Evolutionary conservation across 2,888 invertebrate genomes (phyloP).

Genomic region (Lasioglossum marginatum): DNA sequence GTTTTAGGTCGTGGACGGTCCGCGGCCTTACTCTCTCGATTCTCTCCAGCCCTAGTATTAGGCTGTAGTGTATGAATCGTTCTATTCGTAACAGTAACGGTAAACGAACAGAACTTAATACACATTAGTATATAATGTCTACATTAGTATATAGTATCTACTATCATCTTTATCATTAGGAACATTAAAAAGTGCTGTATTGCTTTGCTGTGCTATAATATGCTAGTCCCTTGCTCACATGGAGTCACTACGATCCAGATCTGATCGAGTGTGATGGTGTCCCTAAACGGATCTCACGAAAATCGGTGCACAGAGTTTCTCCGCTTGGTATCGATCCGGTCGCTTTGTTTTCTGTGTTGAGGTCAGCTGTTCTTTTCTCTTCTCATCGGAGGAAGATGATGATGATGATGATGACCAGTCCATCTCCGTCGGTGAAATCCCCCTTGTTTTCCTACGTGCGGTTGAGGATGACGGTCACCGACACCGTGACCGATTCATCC

Average conservation of each 20-base stretch:
- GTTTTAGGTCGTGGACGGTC: conserved; percentile 65
- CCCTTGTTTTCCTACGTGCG: background rate
- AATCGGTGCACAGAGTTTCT: background rate
- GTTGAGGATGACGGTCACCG: background rate
- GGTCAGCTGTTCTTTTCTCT: background rate
- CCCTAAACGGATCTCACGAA: conserved; percentile 1
- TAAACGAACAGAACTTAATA: background rate
- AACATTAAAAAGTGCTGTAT: background rate
- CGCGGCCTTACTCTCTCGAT: conserved; percentile 61
- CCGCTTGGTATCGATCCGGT: conserved; percentile 20
- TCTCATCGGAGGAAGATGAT: background rate
- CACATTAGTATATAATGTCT: too few species aligned
- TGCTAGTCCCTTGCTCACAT: background rate
- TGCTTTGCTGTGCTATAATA: background rate
- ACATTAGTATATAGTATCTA: too few species aligned
- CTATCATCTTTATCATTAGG: background rate
- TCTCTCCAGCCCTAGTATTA: background rate
- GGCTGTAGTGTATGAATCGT: background rate
- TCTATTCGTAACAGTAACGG: background rate
- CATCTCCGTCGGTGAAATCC: background rate
- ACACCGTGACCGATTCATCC: conserved; percentile 6
- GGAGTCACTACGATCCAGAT: background rate
- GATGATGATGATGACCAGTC: background rate
- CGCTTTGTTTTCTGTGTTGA: conserved; percentile 27
- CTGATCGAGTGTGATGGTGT: conserved; percentile 4